phyloP scores from a whole-genome alignment of 2,797 vertebrate species.

The Gambelia wislizenii region DNA sequence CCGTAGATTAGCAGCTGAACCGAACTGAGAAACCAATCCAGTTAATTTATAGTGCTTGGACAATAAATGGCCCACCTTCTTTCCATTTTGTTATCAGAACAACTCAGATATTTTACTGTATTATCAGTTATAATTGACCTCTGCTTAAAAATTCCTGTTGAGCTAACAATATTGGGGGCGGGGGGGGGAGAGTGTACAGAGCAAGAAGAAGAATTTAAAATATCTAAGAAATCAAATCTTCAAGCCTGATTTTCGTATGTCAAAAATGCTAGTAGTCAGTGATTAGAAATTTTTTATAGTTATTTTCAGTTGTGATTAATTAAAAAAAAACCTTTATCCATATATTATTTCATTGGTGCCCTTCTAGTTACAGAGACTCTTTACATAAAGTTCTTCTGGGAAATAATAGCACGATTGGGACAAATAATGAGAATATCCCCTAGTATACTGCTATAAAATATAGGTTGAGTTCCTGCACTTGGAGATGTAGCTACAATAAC shows the following conservation, averaged over 20 bases:
- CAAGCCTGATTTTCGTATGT: not conserved
- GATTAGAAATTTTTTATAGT: not conserved
- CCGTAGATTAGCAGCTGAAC: not conserved
- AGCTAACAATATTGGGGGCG: not conserved
- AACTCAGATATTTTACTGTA: too few species aligned
- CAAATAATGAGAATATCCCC: not conserved
- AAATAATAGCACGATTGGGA: not conserved
- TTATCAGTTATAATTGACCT: not conserved
- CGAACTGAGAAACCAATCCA: not conserved
- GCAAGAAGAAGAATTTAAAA: not conserved
- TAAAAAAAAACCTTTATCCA: not conserved
- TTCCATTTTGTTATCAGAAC: fast-evolving
- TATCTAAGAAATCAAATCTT: not conserved
- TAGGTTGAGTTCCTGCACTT: too few species aligned
- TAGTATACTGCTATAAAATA: not conserved
- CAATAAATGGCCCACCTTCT: not conserved
- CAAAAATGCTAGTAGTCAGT: not conserved
- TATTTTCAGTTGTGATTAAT: not conserved
- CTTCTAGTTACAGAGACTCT: not conserved
- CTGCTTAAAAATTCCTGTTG: not conserved
- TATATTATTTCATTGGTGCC: not conserved
- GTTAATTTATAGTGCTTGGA: fast-evolving
- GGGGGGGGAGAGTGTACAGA: not conserved
- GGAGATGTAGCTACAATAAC: too few species aligned
- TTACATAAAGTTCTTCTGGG: not conserved